A percentile compares a stretch with the other conserved stretches of the same genome.
phyloP scores from a whole-genome alignment of 2,797 vertebrate genomes.

The Thripadectes ignobilis region DNA sequence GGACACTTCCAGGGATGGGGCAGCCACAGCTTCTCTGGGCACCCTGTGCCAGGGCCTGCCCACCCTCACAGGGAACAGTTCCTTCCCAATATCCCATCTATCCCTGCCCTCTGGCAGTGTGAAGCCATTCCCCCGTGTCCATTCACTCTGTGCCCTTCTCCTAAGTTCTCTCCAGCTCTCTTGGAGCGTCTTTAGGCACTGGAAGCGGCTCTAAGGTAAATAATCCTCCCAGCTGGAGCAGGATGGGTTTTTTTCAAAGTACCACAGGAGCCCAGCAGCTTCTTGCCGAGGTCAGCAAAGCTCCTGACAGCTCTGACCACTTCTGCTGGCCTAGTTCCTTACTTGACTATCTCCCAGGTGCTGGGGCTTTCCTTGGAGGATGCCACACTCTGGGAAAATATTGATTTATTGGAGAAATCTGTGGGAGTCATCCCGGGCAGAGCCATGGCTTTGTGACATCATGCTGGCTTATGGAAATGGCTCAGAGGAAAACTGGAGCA shows the following conservation, averaged over 20 bases:
- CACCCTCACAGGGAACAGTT: not conserved
- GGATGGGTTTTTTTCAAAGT: not conserved
- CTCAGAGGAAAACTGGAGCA: not conserved
- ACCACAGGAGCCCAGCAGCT: rapidly evolving
- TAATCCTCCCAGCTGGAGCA: rapidly evolving
- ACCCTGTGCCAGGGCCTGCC: not conserved
- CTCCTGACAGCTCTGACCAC: rapidly evolving
- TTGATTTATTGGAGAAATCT: not conserved
- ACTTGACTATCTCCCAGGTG: not conserved
- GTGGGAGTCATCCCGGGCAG: not conserved
- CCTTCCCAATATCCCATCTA: not conserved
- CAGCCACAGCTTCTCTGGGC: not conserved
- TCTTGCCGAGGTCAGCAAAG: not conserved
- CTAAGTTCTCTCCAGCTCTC: not conserved
- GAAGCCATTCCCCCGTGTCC: not conserved
- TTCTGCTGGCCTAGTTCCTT: not conserved
- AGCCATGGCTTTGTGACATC: not conserved
- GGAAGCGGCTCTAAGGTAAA: not conserved
- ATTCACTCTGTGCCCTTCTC: no score
- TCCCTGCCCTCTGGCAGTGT: not conserved
- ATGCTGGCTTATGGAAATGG: rapidly evolving
- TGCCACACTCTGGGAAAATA: rapidly evolving
- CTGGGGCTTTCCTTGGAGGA: not conserved
- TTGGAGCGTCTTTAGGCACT: not conserved
- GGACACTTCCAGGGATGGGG: not conserved